These are phyloP conservation scores for Lutraria lutraria DNA, from an alignment of 2,888 invertebrate species.

Conservation along the genomic window DNA sequence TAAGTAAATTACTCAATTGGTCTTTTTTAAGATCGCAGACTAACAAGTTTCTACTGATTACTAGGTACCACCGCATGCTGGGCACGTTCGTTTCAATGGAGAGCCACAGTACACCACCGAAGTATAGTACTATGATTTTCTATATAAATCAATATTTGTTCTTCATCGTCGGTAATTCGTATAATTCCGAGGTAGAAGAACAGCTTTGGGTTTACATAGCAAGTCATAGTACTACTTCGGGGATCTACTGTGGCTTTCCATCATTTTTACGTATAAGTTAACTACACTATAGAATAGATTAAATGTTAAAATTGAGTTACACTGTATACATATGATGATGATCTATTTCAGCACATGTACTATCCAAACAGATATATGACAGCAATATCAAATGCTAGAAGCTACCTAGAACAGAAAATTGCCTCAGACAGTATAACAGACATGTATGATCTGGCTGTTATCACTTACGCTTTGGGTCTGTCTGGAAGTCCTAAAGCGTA, in stretches of 20 bases:
- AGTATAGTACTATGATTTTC: too few relatives aligned
- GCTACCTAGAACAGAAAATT: slow-evolving; percentile 20
- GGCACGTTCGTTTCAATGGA: too few relatives aligned
- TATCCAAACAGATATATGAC: background rate
- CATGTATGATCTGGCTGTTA: slow-evolving; percentile 80
- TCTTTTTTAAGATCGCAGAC: too few relatives aligned
- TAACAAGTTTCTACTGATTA: too few relatives aligned
- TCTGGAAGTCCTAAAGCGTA: slow-evolving; percentile 71
- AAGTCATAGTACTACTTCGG: too few relatives aligned
- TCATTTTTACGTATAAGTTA: background rate
- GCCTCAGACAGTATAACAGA: slow-evolving; percentile 70
- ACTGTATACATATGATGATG: background rate
- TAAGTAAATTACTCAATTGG: too few relatives aligned
- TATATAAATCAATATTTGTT: too few relatives aligned
- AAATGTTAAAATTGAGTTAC: background rate
- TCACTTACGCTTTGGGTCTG: slow-evolving; percentile 80
- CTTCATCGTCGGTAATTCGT: background rate
- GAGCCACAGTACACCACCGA: too few relatives aligned
- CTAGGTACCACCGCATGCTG: too few relatives aligned
- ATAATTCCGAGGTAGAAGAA: background rate
- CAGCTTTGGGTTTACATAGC: too few relatives aligned
- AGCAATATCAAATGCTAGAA: background rate
- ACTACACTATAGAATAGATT: background rate
- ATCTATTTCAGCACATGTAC: background rate
- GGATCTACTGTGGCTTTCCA: background rate